These are phyloP conservation scores for Daphoenositta chrysoptera DNA, from an alignment of 2,113 vertebrate genomes.

Conservation along the genomic window DNA sequence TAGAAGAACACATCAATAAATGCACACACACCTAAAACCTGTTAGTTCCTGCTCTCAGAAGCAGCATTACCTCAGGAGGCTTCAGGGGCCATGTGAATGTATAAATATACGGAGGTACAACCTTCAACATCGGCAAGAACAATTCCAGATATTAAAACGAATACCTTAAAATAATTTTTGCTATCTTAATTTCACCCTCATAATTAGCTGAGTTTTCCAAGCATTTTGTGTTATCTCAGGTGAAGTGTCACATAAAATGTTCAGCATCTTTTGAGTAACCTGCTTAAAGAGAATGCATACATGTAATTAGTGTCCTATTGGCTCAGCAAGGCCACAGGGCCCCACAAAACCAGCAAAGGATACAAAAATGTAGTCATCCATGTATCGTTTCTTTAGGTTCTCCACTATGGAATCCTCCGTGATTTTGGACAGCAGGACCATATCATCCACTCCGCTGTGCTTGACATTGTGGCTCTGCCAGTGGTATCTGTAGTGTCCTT, in stretches of 20 bases:
- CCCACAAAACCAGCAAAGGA: conserved; percentile 74
- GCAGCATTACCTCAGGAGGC: not conserved
- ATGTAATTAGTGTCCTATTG: not conserved
- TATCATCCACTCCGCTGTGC: conserved; percentile 96
- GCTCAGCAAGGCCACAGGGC: not conserved
- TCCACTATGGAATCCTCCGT: conserved; percentile 97
- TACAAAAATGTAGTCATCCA: conserved; percentile 99
- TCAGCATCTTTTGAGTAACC: not conserved
- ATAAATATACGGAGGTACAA: not conserved
- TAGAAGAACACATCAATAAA: not conserved
- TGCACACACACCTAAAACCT: not conserved
- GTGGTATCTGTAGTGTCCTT: conserved; percentile 94
- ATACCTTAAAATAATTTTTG: not conserved
- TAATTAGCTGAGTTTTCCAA: not conserved
- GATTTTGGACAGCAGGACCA: conserved; percentile 98
- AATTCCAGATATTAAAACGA: not conserved
- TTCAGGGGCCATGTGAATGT: not conserved
- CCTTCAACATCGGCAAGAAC: not conserved
- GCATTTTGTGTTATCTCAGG: not conserved
- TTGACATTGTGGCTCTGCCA: conserved; percentile 99
- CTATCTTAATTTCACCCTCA: not conserved
- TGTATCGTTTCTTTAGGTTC: conserved; percentile 97
- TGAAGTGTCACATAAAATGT: not conserved
- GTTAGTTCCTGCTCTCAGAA: not conserved
- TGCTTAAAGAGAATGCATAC: not conserved